Percentiles rank a stretch among this genome's conserved stretches.
Evolutionary conservation across 2,888 invertebrate genomes (phyloP).

Genomic region (Subacronicta megacephala): DNA sequence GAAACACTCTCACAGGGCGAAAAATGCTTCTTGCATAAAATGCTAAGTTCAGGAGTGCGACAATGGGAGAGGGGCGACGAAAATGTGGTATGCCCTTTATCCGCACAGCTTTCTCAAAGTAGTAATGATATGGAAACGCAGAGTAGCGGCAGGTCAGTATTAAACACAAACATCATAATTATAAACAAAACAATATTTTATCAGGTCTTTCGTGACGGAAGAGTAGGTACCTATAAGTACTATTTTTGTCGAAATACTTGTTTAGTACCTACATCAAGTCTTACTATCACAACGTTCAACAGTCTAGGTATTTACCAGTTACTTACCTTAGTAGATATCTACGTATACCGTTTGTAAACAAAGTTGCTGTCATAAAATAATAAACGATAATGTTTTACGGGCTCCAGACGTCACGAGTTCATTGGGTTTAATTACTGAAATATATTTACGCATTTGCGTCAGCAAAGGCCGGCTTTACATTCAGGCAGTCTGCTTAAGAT

Average conservation of each 20-base stretch:
- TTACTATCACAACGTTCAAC: constrained; percentile 34
- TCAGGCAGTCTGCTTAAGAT: constrained; percentile 8
- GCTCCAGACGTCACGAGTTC: constrained; percentile 31
- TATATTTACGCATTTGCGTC: constrained; percentile 22
- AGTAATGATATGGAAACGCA: constrained; percentile 63
- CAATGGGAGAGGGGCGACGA: constrained; percentile 91
- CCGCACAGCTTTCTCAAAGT: constrained; percentile 71
- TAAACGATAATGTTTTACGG: constrained; percentile 5
- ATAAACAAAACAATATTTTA: not conserved
- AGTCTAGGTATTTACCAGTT: not conserved
- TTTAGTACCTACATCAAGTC: constrained; percentile 9
- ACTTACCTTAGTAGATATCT: not conserved
- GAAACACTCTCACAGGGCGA: constrained; percentile 81
- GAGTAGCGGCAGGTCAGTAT: constrained; percentile 67
- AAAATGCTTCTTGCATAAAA: constrained; percentile 86
- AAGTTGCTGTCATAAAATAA: constrained; percentile 1
- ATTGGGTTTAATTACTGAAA: constrained; percentile 15
- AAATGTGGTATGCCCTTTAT: constrained; percentile 83
- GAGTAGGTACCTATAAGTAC: too few species aligned
- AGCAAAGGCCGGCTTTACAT: constrained; percentile 16
- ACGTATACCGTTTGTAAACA: constrained; percentile 10
- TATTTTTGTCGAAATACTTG: constrained; percentile 7
- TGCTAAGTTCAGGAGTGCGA: constrained; percentile 90
- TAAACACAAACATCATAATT: not conserved
- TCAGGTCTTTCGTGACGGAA: constrained; percentile 5